Percentiles rank a stretch among this genome's conserved stretches.
phyloP scores from a whole-genome alignment of 2,113 vertebrate genomes.

The Menura novaehollandiae region DNA sequence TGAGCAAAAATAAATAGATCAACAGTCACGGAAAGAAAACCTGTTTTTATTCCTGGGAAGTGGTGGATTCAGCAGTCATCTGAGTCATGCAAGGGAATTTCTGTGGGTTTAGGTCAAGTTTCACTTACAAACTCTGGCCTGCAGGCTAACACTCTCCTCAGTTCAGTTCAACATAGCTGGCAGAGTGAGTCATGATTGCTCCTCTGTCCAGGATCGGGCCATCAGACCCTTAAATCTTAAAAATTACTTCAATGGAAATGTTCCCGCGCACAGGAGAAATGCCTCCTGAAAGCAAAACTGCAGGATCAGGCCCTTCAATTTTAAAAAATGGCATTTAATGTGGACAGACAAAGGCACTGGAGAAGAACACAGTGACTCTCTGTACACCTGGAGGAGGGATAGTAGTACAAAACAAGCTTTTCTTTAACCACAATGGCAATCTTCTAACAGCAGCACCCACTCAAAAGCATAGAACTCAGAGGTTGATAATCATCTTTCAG shows the following conservation, averaged over 20 bases:
- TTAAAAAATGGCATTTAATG: conserved; percentile 69
- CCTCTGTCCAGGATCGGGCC: neutral
- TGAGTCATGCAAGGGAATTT: neutral
- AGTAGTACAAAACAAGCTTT: conserved; percentile 75
- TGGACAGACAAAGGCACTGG: conserved; percentile 49
- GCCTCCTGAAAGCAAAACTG: conserved; percentile 14
- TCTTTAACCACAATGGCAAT: conserved; percentile 76
- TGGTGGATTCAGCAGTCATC: neutral
- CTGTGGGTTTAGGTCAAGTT: neutral
- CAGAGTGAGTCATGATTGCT: neutral
- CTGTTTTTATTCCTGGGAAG: neutral
- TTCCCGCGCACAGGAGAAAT: neutral
- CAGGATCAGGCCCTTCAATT: conserved; percentile 59
- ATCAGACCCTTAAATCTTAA: neutral
- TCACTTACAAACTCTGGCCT: neutral
- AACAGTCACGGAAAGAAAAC: neutral
- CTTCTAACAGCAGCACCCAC: conserved; percentile 75
- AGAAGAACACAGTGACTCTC: conserved; percentile 71
- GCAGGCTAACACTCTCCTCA: neutral
- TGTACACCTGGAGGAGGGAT: conserved; percentile 69
- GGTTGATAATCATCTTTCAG: conserved; percentile 81
- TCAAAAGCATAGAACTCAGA: conserved; percentile 75
- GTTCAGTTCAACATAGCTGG: neutral
- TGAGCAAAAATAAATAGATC: neutral
- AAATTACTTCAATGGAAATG: conserved; percentile 13